These are phyloP conservation scores for Megaceryle torquata DNA, from an alignment of 2,113 vertebrate genomes.

Conservation along the genomic window DNA sequence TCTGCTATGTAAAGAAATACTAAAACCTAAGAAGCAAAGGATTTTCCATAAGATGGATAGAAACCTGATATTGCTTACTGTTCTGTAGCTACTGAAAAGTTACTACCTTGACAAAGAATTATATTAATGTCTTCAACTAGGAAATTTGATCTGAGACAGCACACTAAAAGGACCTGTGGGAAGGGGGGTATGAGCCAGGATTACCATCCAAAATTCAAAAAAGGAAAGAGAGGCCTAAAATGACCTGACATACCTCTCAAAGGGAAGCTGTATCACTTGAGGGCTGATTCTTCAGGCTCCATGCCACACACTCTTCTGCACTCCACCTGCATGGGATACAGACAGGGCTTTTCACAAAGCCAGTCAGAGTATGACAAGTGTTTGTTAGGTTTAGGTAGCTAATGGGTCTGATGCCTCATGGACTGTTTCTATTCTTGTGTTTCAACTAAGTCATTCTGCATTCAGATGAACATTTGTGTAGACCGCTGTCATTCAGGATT, in stretches of 20 bases:
- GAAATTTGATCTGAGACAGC: background rate
- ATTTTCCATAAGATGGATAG: background rate
- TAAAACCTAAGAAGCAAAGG: background rate
- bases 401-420: background rate
- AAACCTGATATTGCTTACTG: background rate
- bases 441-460: background rate
- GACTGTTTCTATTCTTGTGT: background rate
- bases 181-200: background rate
- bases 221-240: background rate
- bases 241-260: background rate
- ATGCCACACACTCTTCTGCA: background rate
- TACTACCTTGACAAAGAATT: constrained; percentile 2
- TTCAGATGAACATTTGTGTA: constrained; percentile 9
- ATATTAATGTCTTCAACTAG: background rate
- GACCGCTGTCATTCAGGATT: constrained; percentile 59
- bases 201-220: constrained; percentile 1
- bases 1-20: background rate
- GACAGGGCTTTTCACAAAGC: background rate
- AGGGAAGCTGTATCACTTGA: background rate
- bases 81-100: background rate
- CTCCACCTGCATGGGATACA: background rate
- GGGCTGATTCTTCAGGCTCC: background rate
- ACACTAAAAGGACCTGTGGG: background rate
- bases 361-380: background rate
- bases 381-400: background rate